Evolutionary conservation across 2,888 invertebrate species (phyloP).

Genomic region (Drosophila suboccidentalis): DNA sequence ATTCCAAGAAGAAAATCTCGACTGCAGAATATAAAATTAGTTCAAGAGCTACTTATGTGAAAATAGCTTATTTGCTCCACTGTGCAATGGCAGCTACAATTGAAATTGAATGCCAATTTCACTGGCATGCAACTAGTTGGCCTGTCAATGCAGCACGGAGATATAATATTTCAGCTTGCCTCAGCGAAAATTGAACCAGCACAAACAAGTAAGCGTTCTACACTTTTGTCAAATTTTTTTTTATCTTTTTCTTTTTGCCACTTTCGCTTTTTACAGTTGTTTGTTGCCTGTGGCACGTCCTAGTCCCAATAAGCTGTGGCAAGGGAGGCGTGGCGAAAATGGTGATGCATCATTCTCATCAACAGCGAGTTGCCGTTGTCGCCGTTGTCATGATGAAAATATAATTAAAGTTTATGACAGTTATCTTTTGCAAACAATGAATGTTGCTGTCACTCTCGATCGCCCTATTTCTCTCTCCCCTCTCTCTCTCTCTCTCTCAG

Average conservation of each 20-base stretch:
- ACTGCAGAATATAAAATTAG: neutral
- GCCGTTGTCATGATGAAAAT: slow-evolving; percentile 71
- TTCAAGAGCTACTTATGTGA: neutral
- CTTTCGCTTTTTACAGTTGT: slow-evolving; percentile 26
- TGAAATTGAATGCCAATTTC: slow-evolving; percentile 72
- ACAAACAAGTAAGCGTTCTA: slow-evolving; percentile 30
- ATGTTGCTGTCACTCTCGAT: slow-evolving; percentile 10
- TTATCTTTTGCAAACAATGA: slow-evolving; percentile 74
- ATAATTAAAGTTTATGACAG: slow-evolving; percentile 82
- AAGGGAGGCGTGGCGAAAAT: slow-evolving; percentile 14
- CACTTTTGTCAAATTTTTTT: slow-evolving; percentile 33
- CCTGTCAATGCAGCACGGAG: slow-evolving; percentile 63
- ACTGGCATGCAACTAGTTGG: slow-evolving; percentile 76
- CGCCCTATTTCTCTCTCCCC: neutral
- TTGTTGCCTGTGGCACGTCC: slow-evolving; percentile 64
- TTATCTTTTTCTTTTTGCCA: slow-evolving; percentile 26
- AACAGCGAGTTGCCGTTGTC: slow-evolving; percentile 23
- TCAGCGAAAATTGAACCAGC: slow-evolving; percentile 40
- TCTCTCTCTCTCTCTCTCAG: too few species aligned
- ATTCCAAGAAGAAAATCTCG: neutral
- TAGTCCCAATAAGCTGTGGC: slow-evolving; percentile 32
- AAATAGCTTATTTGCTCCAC: neutral
- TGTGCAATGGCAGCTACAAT: slow-evolving; percentile 52
- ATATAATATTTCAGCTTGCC: slow-evolving; percentile 68
- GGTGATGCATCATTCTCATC: slow-evolving; percentile 53